phyloP scores from a whole-genome alignment of 92 coral and sea anemone species.

The Zoanthus solanderi region DNA sequence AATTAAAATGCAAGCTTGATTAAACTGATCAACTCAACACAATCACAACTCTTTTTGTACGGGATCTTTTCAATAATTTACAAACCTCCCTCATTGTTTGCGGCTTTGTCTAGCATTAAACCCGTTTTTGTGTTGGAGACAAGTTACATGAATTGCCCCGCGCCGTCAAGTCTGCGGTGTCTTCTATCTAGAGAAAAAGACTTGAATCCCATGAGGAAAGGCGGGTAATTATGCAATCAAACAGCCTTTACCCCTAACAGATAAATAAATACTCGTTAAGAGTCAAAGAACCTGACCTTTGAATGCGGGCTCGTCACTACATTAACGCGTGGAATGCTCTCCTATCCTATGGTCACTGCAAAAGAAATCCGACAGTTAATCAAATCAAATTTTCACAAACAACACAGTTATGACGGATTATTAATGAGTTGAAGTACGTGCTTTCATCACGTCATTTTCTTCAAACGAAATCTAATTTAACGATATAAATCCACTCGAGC shows the following conservation, averaged over 20 bases:
- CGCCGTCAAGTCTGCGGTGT: constrained; percentile 39
- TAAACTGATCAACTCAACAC: constrained; percentile 43
- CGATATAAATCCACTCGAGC: constrained; percentile 7
- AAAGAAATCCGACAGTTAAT: background rate
- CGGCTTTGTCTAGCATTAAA: constrained; percentile 37
- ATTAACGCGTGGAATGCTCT: background rate
- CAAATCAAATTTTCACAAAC: background rate
- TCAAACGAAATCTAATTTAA: background rate
- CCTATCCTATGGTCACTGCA: background rate
- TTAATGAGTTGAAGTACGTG: background rate
- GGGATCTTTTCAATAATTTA: constrained; percentile 46
- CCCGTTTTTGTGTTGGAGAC: constrained; percentile 29
- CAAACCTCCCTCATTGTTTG: constrained; percentile 29
- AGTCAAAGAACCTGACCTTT: background rate
- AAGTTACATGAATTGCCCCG: constrained; percentile 35
- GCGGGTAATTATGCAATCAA: background rate
- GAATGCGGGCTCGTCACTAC: background rate
- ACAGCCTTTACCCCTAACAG: constrained; percentile 2
- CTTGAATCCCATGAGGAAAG: constrained; percentile 1
- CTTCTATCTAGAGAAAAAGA: background rate
- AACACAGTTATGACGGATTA: background rate
- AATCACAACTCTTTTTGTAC: constrained; percentile 26
- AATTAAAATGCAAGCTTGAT: constrained; percentile 51
- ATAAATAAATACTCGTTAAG: background rate
- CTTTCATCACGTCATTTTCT: background rate